Base-by-base conservation (phyloP, 2,113 vertebrate species). In the Phyllopteryx taeniolatus region DNA sequence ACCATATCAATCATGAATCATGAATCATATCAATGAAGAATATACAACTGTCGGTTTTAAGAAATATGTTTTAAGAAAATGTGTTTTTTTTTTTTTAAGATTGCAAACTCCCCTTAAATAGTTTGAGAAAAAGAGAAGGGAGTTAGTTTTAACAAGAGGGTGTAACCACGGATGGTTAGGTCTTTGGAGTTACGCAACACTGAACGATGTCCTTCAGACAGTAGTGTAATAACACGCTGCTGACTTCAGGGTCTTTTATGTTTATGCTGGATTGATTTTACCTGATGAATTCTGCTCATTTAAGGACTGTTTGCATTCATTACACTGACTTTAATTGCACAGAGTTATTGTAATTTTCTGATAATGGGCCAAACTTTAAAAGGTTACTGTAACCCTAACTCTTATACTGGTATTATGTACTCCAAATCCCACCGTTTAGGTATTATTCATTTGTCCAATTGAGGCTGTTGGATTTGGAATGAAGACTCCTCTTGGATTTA, bases 131-230 rank as follows among this genome's bases (percentile, higher is more conserved):
- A 64, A 51, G 49, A 72, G 67, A 73, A 42, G 69, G 20, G 56
- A 71, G 65, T 61, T 43, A 72, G 67, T 49, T 81, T 84, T 65
- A 67, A 71, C 8, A 2, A 70, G 56, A 79, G 79, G 84, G 83
- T 42, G 83, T 79, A 71, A 79, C 77, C 19, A 72, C 68, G 70
- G 77, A 68, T 76, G 72, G 44, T 71, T 78, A 71, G 66, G 78
- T 81, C 72, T 71, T 75, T 74, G 64, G 67, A 19, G 83, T 90
- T 88, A 89, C 79, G 83, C 82, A 84, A 86, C 63, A 68, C 72
- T 75, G 15, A 64, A 72, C 83, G 83, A 85, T 79, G 79, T 73
- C 44, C 15, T 71, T 82, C 22, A 75, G 68, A 78, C 81, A 80
- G 78, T 64, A 63, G 64, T 27, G 77, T 49, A 39, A 89, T 87